A percentile compares a stretch with the other conserved stretches of the same genome.
phyloP scores from a whole-genome alignment of 2,113 vertebrate species.

The Chunga burmeisteri region DNA sequence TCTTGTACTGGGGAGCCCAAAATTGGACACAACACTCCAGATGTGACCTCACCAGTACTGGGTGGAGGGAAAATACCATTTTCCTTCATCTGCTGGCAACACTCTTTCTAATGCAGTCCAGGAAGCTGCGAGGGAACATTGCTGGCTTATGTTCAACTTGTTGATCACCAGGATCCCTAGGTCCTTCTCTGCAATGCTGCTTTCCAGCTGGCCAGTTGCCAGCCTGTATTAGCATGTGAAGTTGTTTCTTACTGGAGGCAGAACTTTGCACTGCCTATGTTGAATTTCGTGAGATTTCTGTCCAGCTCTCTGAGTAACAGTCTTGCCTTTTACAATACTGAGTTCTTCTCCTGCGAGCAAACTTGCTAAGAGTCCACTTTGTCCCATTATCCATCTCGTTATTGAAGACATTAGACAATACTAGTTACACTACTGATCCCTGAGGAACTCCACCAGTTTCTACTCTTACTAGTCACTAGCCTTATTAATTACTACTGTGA shows the following conservation, averaged over 20 bases:
- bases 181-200: not conserved
- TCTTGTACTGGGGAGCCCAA: not conserved
- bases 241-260: not conserved
- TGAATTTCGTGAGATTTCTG: not conserved
- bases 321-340: not conserved
- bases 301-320: not conserved
- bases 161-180: not conserved
- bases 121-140: not conserved
- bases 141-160: not conserved
- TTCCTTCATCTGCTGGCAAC: not conserved
- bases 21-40: not conserved
- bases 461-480: not conserved
- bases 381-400: not conserved
- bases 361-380: not conserved
- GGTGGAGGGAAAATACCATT: not conserved
- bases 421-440: not conserved
- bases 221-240: not conserved
- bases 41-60: not conserved
- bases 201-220: not conserved
- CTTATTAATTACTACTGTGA: not conserved
- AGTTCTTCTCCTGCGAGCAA: not conserved
- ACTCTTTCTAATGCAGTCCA: not conserved
- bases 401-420: not conserved
- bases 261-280: not conserved
- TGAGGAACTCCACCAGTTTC: not conserved